Evolutionary conservation across 2,888 invertebrate species (phyloP), one percentile per base, ranked within the genome.

Genomic region (Crepidodera aurea): DNA sequence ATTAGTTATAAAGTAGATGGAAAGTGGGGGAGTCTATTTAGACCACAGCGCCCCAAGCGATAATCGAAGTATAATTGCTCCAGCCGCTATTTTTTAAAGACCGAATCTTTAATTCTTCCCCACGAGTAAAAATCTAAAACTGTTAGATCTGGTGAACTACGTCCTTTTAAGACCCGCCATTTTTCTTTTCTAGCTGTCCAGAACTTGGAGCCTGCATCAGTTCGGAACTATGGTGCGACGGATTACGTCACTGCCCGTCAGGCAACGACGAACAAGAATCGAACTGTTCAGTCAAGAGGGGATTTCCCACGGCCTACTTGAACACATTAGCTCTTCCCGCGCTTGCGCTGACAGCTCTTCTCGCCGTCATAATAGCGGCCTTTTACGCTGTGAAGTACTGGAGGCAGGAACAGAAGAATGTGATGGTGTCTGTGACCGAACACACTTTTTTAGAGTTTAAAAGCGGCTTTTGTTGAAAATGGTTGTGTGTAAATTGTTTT

Each of bases 181-280:
- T n/a, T n/a, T n/a, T n/a, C n/a, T 72, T 72, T 76, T 80, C 54
- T 82, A 91, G 91, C 75, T 92, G 92, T 73, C 92, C 92, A 0
- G 92, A 92, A 77, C 82, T 92, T 53, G 90, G 91, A 65, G 92
- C 92, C 0, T 93, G 92, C 78, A 92, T 92, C 72, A 90, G 89
- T 65, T 85, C 90, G 1, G 86, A 88, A 1, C 78, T 93, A 2
- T 92, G 92, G 92, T 93, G 92, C 78, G 92, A 93, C 76, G 91
- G 92, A 0, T 85, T 88, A 39, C 83, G 86, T 1, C 91, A 93
- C 75, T 93, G 93, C 76, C 92, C 92, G 10, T 90, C 91, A 2
- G 92, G 92, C 1, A 91, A 87, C 78, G 93, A 92, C 77, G 92
- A 92, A 81, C 89, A 90, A 68, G 90, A 91, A 73, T 84, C 86